Base-by-base conservation (phyloP, 2,113 vertebrate genomes). In the Clarias gariepinus region DNA sequence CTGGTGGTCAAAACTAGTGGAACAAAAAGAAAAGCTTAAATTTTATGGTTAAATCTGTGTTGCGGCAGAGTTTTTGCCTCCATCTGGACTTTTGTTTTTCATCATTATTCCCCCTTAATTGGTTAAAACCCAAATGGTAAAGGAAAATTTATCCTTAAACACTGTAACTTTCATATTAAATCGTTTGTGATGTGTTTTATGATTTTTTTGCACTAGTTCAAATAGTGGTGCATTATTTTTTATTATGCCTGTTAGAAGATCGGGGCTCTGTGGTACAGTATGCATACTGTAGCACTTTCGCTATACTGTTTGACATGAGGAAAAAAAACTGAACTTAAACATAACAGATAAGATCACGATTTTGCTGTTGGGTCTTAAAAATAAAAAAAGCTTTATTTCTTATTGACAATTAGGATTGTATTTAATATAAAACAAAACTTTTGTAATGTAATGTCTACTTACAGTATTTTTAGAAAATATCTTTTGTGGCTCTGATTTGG, bases 1-100 rank as follows among this genome's bases (percentile, higher is more conserved):
- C 76, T 86, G 41, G 60, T 78, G 85, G 85, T 81, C 4, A 83
- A 55, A 83, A 4, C 18, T 58, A 66, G 66, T 82, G 68, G 15
- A 66, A 64, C 41, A 41, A 16, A 30, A 23, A 73, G 33, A 77
- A 77, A 55, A 25, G 0, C 12, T 52, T 1, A 41, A 8, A 41
- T 76, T 76, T 76, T 18, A 52, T 55, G 13, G 13, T 8, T 0
- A 30, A 79, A 57, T 16, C 8, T 19, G 18, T 57, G 52, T 3
- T n/a, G 16, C 36, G 12, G 30, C 36, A 74, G 71, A 4, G 36
- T 47, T 74, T 23, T 41, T 47, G 18, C 68, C 15, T 69, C 28
- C 30, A 69, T 15, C 18, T 69, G 4, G 28, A 33, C 16, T 33
- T 18, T 2, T 71, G 0, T 16, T 63, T 63, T 2, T 71, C 16